Base-by-base conservation (phyloP, 2,113 vertebrate genomes). In the Cheirogaleus medius region DNA sequence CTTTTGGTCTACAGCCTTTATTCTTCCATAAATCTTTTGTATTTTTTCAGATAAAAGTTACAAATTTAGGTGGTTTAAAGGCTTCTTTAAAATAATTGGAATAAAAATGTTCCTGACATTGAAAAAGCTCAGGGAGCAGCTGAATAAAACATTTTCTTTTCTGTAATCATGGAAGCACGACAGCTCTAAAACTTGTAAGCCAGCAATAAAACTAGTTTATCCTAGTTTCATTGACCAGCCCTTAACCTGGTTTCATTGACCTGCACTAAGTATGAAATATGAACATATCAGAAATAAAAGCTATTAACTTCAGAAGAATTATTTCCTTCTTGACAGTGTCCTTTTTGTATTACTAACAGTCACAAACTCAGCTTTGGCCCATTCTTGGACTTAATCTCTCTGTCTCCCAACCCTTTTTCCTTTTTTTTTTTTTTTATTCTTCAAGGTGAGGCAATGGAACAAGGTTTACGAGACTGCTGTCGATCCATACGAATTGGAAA, bases 401-500 rank as follows among this genome's bases (percentile, higher is more conserved):
- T 74, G 37, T 60, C 39, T 20, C 39, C 5, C 9, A 87, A 73
- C 18, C 6, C 3, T 5, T 5, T 54, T n/a, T 0, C 18, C 8
- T 4, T 82, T 68, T 93, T 93, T 66, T 90, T 94, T 25, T 66
- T 27, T 44, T 96, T 92, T 60, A 54, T 54, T 54, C 17, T 47
- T 90, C 58, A 96, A 99, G 99, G 99, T 42, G 99, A 99, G 98
- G 99, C 99, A 11, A 99, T 99, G 99, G 99, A 99, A 92, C 99
- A 99, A 98, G 99, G 99, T 15, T 98, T 99, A 91, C 98, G 99
- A n/a, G 99, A 99, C 93, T 99, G 99, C 98, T 99, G 99, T 84
- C 98, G 99, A 37, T 99, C 99, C 4, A 99, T 99, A 97, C 99
- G 99, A 91, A 99, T 99, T 3, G 99, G 99, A 29, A 99, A 99